phyloP scores from a whole-genome alignment of 2,888 invertebrate species.

The Idaea aversata region DNA sequence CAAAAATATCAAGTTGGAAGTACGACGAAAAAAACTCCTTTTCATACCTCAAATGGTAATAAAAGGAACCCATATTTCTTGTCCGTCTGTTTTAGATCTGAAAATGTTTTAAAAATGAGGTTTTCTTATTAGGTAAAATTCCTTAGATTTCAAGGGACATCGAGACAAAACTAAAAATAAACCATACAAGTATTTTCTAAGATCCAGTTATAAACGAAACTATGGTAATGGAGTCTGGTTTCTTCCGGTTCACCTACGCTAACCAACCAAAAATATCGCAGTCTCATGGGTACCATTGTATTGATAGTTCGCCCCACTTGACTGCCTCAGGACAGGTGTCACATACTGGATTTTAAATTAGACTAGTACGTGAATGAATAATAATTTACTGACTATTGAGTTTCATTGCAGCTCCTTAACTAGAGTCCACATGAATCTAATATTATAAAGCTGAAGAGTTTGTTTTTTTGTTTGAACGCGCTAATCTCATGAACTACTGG shows the following conservation, averaged over 20 bases:
- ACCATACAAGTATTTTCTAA: not conserved
- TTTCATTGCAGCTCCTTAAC: too few species aligned
- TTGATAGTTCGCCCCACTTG: not conserved
- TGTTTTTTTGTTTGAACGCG: too few species aligned
- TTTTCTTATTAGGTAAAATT: too few species aligned
- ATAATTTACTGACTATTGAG: not conserved
- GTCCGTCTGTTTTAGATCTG: too few species aligned
- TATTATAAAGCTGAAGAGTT: too few species aligned
- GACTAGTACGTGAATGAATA: not conserved
- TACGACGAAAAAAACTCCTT: not conserved
- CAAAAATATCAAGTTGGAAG: too few species aligned
- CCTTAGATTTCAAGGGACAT: not conserved
- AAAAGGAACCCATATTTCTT: too few species aligned
- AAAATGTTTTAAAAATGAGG: too few species aligned
- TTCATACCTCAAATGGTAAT: too few species aligned
- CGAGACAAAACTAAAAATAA: not conserved
- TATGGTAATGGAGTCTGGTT: not conserved
- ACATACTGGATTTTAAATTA: not conserved
- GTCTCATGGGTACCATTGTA: not conserved
- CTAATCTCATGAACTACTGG: too few species aligned
- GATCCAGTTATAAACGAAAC: not conserved
- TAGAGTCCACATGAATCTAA: too few species aligned
- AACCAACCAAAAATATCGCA: not conserved
- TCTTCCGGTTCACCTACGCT: conserved; percentile 2
- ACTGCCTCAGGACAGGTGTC: not conserved